Percentiles rank a stretch among this genome's conserved stretches.
These are phyloP conservation scores for Steromphala cineraria DNA, from an alignment of 2,888 invertebrate species.

Conservation along the genomic window DNA sequence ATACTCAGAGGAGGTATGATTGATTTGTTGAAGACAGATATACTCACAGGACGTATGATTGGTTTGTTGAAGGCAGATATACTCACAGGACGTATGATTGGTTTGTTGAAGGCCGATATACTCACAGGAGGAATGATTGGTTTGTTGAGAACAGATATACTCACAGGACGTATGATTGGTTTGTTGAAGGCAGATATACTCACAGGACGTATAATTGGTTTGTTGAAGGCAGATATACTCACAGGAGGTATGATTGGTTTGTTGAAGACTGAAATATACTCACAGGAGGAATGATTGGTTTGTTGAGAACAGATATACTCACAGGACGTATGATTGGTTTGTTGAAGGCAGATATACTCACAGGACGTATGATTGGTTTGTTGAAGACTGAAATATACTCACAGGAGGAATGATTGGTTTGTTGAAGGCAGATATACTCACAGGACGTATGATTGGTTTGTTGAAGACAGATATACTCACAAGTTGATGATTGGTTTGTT, in stretches of 20 bases:
- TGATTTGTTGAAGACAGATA: too few relatives aligned
- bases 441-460: slow-evolving; percentile 65
- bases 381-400: slow-evolving; percentile 61
- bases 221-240: too few relatives aligned
- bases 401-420: slow-evolving; percentile 68
- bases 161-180: too few relatives aligned
- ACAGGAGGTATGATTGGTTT: slow-evolving; percentile 68
- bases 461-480: slow-evolving; percentile 67
- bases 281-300: slow-evolving; percentile 67
- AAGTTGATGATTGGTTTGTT: slow-evolving; percentile 64
- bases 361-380: slow-evolving; percentile 65
- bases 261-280: slow-evolving; percentile 64
- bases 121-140: too few relatives aligned
- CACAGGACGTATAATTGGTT: too few relatives aligned
- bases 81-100: too few relatives aligned
- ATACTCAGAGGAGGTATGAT: too few relatives aligned
- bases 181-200: too few relatives aligned
- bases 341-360: slow-evolving; percentile 48
- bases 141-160: too few relatives aligned
- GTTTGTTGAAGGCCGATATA: too few relatives aligned
- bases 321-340: slow-evolving; percentile 51
- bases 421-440: slow-evolving; percentile 65
- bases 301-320: slow-evolving; percentile 70
- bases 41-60: too few relatives aligned
- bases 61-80: too few relatives aligned